Percentiles rank a stretch among this genome's conserved stretches.
phyloP scores from a whole-genome alignment of 1,140 invertebrate species.

The Scaptodrosophila lebanonensis region DNA sequence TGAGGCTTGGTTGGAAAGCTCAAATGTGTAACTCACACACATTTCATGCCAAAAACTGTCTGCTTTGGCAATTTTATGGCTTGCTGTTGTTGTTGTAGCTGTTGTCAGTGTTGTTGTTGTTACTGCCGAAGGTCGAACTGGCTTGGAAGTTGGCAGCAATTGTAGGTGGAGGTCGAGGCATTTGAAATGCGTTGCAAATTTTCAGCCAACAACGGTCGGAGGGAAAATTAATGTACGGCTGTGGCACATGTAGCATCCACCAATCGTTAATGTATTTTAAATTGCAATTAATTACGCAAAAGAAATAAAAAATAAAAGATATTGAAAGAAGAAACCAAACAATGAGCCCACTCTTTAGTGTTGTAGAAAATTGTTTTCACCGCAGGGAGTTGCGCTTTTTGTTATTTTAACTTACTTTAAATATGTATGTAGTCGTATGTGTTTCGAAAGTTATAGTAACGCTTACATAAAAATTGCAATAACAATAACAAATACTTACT shows the following conservation, averaged over 20 bases:
- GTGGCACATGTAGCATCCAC: conserved; percentile 2
- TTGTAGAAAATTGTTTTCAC: conserved; percentile 43
- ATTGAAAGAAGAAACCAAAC: too few species aligned
- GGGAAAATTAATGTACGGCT: conserved; percentile 38
- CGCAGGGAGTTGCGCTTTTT: not conserved
- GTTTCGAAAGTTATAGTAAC: conserved; percentile 44
- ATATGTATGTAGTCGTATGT: conserved; percentile 1
- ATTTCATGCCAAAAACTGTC: too few species aligned
- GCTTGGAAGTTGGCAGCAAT: conserved; percentile 13
- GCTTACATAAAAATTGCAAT: conserved; percentile 44
- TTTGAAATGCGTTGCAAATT: conserved; percentile 47
- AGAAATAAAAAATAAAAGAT: too few species aligned
- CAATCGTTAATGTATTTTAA: conserved; percentile 48
- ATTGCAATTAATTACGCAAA: conserved; percentile 60
- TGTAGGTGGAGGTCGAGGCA: conserved; percentile 59
- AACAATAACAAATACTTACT: conserved; percentile 35
- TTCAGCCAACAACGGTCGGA: conserved; percentile 28
- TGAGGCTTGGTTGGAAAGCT: too few species aligned
- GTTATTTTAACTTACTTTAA: too few species aligned
- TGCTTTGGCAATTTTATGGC: too few species aligned
- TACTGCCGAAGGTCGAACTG: too few species aligned
- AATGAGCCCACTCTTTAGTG: not conserved
- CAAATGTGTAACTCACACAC: too few species aligned
- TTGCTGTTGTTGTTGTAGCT: too few species aligned
- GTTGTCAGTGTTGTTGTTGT: too few species aligned